Evolutionary conservation across 2,888 invertebrate genomes (phyloP), one percentile per base, ranked within the genome.

Genomic region (Eumerus sabulonum): DNA sequence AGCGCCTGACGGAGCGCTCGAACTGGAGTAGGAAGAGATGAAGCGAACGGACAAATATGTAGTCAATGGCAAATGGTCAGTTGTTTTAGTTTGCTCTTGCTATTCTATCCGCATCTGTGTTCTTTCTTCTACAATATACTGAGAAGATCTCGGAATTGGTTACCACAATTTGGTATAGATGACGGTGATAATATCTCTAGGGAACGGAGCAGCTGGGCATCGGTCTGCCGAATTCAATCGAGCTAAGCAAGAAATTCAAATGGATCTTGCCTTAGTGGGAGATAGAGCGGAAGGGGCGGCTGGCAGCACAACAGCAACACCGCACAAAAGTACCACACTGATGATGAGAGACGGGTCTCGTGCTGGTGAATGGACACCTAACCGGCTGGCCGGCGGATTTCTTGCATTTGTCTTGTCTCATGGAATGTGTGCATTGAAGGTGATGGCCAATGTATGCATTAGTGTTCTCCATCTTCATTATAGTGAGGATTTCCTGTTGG

Each of bases 21-120:
- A 27, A 57, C 42, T 11, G n/a, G 9, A n/a, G n/a, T 40, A 40
- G 40, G 40, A n/a, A 13, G 16, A 42, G 13, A 63, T 27, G 18
- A 13, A 67, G 48, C 35, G 45, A 11, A 27, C 16, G 45, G 45
- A 45, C 68, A 60, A 50, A 74, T 68, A n/a, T n/a, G n/a, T n/a
- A 74, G 68, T 79, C 74, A 79, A 79, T 77, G 79, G 74, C 64
- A 70, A 74, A 68, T 70, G 62, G 67, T 53, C 68, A 74, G 64
- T 67, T 62, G 17, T 27, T 60, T 54, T 14, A 47, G 18, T 16
- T 27, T 35, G 40, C 44, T 45, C 17, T 18, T 35, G 14, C 57
- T 51, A 16, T 18, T 57, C 62, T 50, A 56, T 68, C 62, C 62
- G 56, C 56, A 50, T 62, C 50, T 44, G 67, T 27, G n/a, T 7